Evolutionary conservation across 2,797 vertebrate species (phyloP).

Genomic region (Philypnodon macrostomus): DNA sequence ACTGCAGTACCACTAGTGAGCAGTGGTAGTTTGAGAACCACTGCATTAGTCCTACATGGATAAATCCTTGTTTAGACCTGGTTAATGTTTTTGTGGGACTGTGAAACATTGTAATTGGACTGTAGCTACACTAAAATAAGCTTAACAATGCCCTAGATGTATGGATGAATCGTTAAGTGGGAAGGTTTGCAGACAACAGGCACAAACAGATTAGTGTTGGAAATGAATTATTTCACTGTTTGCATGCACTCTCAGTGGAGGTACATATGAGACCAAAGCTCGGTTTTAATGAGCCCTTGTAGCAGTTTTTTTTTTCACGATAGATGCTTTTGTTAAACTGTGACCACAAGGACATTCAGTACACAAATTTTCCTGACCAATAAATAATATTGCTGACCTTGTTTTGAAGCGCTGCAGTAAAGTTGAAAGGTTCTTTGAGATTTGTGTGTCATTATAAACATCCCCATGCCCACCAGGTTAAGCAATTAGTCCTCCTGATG

Average conservation of each 20-base stretch:
- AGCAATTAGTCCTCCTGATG: too few species aligned
- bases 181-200: conserved; percentile 3
- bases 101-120: too few species aligned
- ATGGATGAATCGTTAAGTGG: too few species aligned
- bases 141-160: too few species aligned
- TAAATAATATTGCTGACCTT: background rate
- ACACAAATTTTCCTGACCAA: background rate
- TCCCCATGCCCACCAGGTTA: too few species aligned
- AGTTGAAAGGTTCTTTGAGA: background rate
- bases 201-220: conserved; percentile 1
- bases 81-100: too few species aligned
- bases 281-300: background rate
- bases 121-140: too few species aligned
- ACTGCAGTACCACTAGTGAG: too few species aligned
- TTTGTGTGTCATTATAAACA: background rate
- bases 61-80: too few species aligned
- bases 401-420: background rate
- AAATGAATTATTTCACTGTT: background rate
- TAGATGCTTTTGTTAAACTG: background rate
- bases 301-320: background rate
- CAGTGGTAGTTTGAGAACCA: too few species aligned
- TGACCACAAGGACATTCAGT: background rate
- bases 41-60: too few species aligned
- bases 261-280: background rate
- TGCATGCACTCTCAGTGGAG: background rate